Conservation (phyloP, 2,113 vertebrate species). For the Nipponia nippon region DNA sequence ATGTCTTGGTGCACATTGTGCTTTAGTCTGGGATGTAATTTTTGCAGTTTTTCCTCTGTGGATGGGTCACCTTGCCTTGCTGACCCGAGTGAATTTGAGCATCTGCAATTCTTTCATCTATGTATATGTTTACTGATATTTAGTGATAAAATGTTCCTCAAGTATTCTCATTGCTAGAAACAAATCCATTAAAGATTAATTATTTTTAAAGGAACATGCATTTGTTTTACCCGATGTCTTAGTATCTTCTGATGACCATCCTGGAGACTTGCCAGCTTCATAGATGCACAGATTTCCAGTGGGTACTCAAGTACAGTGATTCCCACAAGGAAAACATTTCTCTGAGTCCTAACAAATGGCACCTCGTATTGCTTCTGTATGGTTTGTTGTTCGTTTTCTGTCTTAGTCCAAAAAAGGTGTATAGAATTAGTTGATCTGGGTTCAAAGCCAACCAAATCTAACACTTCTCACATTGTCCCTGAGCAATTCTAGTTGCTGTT, state of each 20-base stretch:
- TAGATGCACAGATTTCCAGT: background rate
- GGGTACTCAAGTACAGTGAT: background rate
- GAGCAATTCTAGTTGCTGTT: background rate
- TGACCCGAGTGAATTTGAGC: background rate
- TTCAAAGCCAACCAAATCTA: background rate
- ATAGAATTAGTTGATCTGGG: background rate
- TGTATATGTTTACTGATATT: background rate
- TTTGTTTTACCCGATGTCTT: background rate
- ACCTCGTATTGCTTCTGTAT: background rate
- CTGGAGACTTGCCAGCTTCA: background rate
- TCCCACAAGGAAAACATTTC: background rate
- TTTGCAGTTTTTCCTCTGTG: background rate
- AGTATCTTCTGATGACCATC: background rate
- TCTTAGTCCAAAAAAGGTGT: background rate
- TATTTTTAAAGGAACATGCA: background rate
- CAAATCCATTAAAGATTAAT: background rate
- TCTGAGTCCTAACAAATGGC: background rate
- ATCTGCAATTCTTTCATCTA: background rate
- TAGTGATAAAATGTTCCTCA: background rate
- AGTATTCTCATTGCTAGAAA: background rate
- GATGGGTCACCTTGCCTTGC: background rate
- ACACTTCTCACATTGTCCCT: fast-evolving
- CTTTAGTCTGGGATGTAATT: background rate
- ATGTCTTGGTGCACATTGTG: background rate
- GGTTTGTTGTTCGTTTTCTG: background rate